A percentile compares a stretch with the other conserved stretches of the same genome.
Evolutionary conservation across 1,140 invertebrate genomes (phyloP).

Genomic region (Drosophila malerkotliana): DNA sequence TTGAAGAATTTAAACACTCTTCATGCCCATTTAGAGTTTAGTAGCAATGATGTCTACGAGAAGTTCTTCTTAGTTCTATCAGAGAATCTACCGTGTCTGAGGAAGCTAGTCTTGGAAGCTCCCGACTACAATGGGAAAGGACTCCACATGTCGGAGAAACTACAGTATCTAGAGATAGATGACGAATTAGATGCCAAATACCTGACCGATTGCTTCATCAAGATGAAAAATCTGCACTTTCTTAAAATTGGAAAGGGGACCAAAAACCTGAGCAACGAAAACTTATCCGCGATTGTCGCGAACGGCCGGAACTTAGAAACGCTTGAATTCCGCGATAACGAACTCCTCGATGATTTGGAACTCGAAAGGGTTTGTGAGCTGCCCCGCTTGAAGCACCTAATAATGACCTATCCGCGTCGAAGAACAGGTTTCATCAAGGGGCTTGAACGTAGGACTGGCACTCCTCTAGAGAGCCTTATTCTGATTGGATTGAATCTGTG

Average conservation of each 20-base stretch:
- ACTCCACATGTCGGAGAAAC: slow-evolving; percentile 1
- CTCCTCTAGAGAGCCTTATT: slow-evolving; percentile 29
- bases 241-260: slow-evolving; percentile 22
- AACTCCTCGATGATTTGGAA: not conserved
- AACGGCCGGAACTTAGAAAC: slow-evolving; percentile 24
- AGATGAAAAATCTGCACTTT: slow-evolving; percentile 13
- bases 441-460: slow-evolving; percentile 1
- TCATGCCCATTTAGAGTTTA: slow-evolving; percentile 10
- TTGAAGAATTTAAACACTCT: slow-evolving; percentile 14
- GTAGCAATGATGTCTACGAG: not conserved
- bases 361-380: slow-evolving; percentile 24
- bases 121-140: not conserved
- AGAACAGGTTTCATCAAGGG: not conserved
- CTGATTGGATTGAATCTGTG: slow-evolving; percentile 8
- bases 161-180: slow-evolving; percentile 26
- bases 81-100: not conserved
- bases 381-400: slow-evolving; percentile 16
- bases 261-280: not conserved
- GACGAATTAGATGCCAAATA: slow-evolving; percentile 3
- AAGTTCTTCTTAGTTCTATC: not conserved
- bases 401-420: no score
- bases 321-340: not conserved
- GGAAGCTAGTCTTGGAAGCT: slow-evolving; percentile 8
- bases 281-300: slow-evolving; percentile 20
- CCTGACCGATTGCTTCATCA: slow-evolving; percentile 7